Evolutionary conservation across 2,797 vertebrate genomes (phyloP).

Genomic region (Mus minutoides): DNA sequence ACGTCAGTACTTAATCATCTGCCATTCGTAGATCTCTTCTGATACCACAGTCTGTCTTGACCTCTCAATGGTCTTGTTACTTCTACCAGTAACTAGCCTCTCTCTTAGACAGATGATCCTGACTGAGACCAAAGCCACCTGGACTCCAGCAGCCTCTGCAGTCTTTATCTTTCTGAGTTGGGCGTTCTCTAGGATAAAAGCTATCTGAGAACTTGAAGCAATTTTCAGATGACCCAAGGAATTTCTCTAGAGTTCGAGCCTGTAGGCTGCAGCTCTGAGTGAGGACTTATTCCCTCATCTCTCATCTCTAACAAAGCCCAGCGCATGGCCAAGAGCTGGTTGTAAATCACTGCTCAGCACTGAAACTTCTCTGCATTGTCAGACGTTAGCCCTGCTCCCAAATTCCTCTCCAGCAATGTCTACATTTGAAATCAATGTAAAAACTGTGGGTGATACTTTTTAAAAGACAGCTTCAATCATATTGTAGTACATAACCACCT

Average conservation of each 20-base stretch:
- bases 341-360: background rate
- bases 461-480: background rate
- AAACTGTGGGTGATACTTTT: constrained; percentile 4
- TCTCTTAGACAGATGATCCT: background rate
- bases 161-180: background rate
- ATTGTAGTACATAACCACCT: background rate
- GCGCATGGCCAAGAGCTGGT: background rate
- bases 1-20: background rate
- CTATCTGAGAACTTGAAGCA: background rate
- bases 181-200: background rate
- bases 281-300: background rate
- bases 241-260: background rate
- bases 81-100: background rate
- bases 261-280: background rate
- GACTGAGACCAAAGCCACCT: background rate
- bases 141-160: background rate
- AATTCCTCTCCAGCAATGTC: background rate
- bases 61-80: background rate
- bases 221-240: background rate
- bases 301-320: background rate
- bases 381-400: constrained; percentile 7
- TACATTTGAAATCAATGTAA: constrained; percentile 26
- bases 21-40: background rate
- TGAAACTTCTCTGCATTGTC: background rate
- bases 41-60: background rate